phyloP scores from a whole-genome alignment of 2,113 vertebrate genomes.

The Capreolus pygargus region DNA sequence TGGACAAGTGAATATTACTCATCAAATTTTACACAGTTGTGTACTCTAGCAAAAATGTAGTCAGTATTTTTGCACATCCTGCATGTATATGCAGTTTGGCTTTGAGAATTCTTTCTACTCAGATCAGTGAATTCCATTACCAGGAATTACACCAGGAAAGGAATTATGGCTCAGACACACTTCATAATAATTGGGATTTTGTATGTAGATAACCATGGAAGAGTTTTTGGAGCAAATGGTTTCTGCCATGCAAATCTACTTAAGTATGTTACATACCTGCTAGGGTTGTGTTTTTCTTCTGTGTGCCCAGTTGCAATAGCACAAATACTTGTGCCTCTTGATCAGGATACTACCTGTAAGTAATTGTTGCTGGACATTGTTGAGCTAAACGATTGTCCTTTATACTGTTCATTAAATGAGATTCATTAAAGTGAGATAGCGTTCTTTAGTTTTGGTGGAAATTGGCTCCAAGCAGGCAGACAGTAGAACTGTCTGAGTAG shows the following conservation, averaged over 20 bases:
- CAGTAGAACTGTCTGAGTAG: neutral
- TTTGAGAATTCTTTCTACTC: conserved; percentile 31
- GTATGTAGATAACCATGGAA: neutral
- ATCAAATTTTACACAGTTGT: neutral
- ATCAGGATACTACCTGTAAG: neutral
- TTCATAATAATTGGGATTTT: neutral
- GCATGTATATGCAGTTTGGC: neutral
- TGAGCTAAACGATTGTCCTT: neutral
- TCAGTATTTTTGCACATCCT: neutral
- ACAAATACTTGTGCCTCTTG: neutral
- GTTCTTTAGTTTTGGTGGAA: neutral
- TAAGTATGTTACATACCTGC: neutral
- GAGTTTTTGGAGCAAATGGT: neutral
- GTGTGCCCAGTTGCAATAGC: neutral
- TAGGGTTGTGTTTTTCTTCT: neutral
- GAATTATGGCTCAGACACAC: neutral
- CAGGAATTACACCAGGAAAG: neutral
- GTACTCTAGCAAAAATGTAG: conserved; percentile 16
- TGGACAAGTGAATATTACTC: neutral
- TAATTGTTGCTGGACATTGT: neutral
- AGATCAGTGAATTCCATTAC: neutral
- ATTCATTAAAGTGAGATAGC: neutral
- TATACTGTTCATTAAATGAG: neutral
- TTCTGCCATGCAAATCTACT: neutral
- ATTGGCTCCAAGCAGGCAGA: neutral